Base-by-base conservation (phyloP, 2,888 invertebrate species). In the Pecten maximus region DNA sequence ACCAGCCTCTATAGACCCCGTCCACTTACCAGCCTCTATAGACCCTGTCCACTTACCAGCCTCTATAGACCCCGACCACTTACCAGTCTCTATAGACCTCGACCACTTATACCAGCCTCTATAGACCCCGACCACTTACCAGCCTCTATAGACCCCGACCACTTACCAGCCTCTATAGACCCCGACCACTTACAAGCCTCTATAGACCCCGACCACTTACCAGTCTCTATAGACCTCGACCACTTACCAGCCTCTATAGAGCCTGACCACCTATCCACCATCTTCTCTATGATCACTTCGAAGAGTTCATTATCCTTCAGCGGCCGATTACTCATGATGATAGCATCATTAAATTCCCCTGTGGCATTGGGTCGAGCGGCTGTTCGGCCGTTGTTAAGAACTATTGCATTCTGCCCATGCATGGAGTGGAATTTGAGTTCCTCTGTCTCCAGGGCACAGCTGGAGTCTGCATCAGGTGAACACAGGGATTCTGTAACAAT, bases 331-430 rank as follows among this genome's bases (percentile, higher is more conserved):
- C 98, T 98, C 96, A 99, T 98, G 2, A 99, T 98, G 93, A 99
- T 98, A 0, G 99, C 99, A 96, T 99, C 98, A 96, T 99, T 99
- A 97, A 99, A 99, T 97, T 99, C 99, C 0, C 98, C 98, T 93
- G 98, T 97, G 8, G 99, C 98, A 93, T 98, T 98, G 23, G 98
- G 98, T 60, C 99, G 97, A 87, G 98, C 98, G 0, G 99, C 99
- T 0, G 98, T 98, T 92, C 98, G 97, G 0, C 99, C 98, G 94
- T 98, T 98, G 96, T 98, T 98, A 35, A 98, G 98, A 87, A 99
- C 98, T 35, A 98, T 97, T 0, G 98, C 98, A 97, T 99, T 99
- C 94, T 98, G 98, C 0, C 99, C 99, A 96, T 99, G 99, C 23
- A 98, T 98, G 90, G 98, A 98, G 96, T 99, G 99, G 97, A 99